Conservation (phyloP, 2,113 vertebrate species). For the mouse (Mus musculus) region DNA sequence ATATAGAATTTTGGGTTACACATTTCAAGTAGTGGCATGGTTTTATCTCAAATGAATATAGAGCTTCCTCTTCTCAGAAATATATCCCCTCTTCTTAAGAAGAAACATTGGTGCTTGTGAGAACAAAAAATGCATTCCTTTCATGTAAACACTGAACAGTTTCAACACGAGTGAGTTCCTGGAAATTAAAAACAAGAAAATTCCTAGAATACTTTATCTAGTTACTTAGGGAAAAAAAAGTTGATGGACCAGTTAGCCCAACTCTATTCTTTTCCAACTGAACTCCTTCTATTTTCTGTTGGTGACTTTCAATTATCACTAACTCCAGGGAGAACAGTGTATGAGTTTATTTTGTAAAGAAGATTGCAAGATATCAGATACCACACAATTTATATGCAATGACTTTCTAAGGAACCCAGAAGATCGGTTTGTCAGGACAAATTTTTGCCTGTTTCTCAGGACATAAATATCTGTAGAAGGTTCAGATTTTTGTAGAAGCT, state of each 20-base stretch:
- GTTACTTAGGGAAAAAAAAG: not conserved
- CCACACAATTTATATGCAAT: not conserved
- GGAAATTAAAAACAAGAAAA: not conserved
- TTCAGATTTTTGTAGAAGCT: conserved; percentile 64
- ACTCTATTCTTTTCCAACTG: not conserved
- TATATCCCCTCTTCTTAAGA: not conserved
- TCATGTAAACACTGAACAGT: conserved; percentile 40
- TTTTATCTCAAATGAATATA: conserved; percentile 43
- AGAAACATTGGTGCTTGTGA: not conserved
- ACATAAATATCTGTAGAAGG: not conserved
- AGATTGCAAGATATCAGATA: not conserved
- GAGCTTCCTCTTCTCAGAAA: conserved; percentile 17
- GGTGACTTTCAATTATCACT: not conserved
- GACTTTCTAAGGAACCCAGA: not conserved
- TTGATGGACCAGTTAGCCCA: not conserved
- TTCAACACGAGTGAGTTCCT: conserved; percentile 25
- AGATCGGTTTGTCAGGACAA: not conserved
- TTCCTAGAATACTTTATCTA: conserved; percentile 45
- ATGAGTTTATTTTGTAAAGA: not conserved
- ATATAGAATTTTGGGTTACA: not conserved
- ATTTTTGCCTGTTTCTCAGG: not conserved
- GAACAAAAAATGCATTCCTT: not conserved
- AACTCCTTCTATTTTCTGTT: not conserved
- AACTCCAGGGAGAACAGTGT: not conserved
- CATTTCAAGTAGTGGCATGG: not conserved